Conservation (phyloP, 2,113 vertebrate genomes). For the Polyodon spathula region DNA sequence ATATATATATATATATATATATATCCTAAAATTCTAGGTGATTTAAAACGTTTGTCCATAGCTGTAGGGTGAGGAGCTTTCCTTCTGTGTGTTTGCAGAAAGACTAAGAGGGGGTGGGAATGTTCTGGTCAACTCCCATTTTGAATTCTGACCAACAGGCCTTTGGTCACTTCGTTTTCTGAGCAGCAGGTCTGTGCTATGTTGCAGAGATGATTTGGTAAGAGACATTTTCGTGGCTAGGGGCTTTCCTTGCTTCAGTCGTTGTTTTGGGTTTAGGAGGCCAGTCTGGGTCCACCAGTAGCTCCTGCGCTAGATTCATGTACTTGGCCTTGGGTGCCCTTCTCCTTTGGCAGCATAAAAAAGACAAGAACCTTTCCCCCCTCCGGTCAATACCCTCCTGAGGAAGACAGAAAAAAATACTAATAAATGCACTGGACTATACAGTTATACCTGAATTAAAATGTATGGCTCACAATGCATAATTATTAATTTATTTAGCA, state of each 20-base stretch:
- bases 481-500: too few species aligned
- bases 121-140: too few species aligned
- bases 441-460: too few species aligned
- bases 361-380: slow-evolving; percentile 53
- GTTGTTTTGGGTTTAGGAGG: slow-evolving; percentile 91
- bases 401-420: slow-evolving; percentile 12
- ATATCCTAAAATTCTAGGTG: too few species aligned
- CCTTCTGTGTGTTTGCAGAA: too few species aligned
- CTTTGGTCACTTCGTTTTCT: background rate
- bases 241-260: slow-evolving; percentile 75
- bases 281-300: slow-evolving; percentile 89
- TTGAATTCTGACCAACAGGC: background rate
- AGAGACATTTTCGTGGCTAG: slow-evolving; percentile 61
- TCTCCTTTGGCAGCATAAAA: slow-evolving; percentile 55
- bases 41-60: background rate
- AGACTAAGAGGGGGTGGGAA: too few species aligned
- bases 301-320: slow-evolving; percentile 90
- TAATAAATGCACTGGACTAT: background rate
- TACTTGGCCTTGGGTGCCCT: slow-evolving; percentile 82
- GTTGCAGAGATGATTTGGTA: slow-evolving; percentile 70
- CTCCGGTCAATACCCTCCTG: slow-evolving; percentile 63
- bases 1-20: too few species aligned
- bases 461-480: too few species aligned
- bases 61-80: too few species aligned
- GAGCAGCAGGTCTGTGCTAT: slow-evolving; percentile 43